These are phyloP conservation scores for Ctenosaura bakeri DNA, from an alignment of 2,797 vertebrate species.

Conservation along the genomic window DNA sequence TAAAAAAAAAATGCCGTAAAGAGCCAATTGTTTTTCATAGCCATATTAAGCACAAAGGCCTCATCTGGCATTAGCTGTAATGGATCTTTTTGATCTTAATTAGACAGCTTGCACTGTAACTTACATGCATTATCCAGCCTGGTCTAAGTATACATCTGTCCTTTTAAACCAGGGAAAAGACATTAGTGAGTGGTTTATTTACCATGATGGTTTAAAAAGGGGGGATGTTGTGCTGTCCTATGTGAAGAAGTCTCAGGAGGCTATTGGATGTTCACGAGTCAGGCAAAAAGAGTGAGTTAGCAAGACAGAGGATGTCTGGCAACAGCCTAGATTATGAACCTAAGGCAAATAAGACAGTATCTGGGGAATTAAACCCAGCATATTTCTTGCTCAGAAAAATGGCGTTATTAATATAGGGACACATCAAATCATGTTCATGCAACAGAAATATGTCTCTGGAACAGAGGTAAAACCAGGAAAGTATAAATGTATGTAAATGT, in stretches of 20 bases:
- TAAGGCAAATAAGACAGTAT: slow-evolving; percentile 37
- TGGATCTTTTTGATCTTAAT: slow-evolving; percentile 71
- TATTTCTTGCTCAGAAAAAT: background rate
- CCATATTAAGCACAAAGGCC: slow-evolving; percentile 56
- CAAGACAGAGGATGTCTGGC: slow-evolving; percentile 62
- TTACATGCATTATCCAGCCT: slow-evolving; percentile 26
- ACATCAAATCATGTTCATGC: background rate
- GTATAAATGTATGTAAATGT: background rate
- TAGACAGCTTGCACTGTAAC: slow-evolving; percentile 67
- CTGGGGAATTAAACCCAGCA: slow-evolving; percentile 5
- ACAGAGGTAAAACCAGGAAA: background rate
- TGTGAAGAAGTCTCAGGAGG: slow-evolving; percentile 61
- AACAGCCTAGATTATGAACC: slow-evolving; percentile 38
- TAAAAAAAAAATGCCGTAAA: slow-evolving; percentile 19
- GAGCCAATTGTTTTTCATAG: slow-evolving; percentile 28
- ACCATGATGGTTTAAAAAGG: slow-evolving; percentile 15
- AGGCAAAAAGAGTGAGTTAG: slow-evolving; percentile 76
- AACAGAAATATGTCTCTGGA: background rate
- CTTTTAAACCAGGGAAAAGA: slow-evolving; percentile 33
- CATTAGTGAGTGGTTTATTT: slow-evolving; percentile 39
- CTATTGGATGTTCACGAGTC: slow-evolving; percentile 58
- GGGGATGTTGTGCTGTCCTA: slow-evolving; percentile 49
- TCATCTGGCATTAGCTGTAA: slow-evolving; percentile 71
- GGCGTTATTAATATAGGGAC: background rate
- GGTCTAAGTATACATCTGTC: slow-evolving; percentile 15